phyloP scores from a whole-genome alignment of 1,140 invertebrate species.

The Anagrus nilaparvatae region DNA sequence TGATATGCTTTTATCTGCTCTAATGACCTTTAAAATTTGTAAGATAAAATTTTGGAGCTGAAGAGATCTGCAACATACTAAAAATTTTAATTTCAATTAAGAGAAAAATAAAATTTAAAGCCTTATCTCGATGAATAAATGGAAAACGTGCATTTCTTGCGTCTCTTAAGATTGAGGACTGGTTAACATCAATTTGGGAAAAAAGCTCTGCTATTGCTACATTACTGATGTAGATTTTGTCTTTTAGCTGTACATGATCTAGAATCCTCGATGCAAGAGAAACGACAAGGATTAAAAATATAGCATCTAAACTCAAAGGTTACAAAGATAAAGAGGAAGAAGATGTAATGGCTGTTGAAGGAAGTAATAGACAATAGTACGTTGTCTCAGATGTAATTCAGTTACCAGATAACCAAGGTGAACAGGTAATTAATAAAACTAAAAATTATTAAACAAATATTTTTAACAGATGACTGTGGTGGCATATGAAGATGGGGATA shows the following conservation, averaged over 20 bases:
- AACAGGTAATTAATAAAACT: constrained; percentile 25
- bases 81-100: too few species aligned
- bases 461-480: constrained; percentile 37
- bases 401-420: constrained; percentile 54
- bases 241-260: constrained; percentile 88
- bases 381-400: constrained; percentile 81
- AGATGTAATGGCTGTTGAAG: constrained; percentile 55
- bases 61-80: too few species aligned
- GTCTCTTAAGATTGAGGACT: too few species aligned
- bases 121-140: too few species aligned
- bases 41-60: too few species aligned
- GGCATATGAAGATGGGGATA: constrained; percentile 38
- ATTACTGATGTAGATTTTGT: constrained; percentile 87
- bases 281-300: constrained; percentile 62
- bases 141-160: too few species aligned
- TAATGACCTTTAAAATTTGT: too few species aligned
- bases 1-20: too few species aligned
- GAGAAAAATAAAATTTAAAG: too few species aligned
- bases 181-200: too few species aligned
- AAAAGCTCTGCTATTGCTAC: too few species aligned
- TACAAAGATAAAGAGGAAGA: constrained; percentile 46
- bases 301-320: constrained; percentile 44
- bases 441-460: background rate
- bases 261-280: constrained; percentile 66
- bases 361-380: constrained; percentile 72